These are phyloP conservation scores for Chaetodon auriga DNA, from an alignment of 2,113 vertebrate genomes.

Conservation along the genomic window DNA sequence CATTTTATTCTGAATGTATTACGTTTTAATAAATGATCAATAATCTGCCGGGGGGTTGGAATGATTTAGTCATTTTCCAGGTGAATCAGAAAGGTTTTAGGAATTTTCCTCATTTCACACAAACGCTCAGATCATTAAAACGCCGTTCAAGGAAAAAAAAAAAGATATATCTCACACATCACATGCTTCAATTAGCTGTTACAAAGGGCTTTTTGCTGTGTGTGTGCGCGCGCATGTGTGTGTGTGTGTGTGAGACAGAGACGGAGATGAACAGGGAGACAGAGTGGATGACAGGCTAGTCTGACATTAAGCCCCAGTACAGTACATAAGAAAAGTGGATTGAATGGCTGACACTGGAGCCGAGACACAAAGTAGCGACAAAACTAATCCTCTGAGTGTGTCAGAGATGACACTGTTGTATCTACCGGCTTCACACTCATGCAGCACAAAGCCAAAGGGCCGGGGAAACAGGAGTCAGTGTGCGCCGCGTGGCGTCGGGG, in stretches of 20 bases:
- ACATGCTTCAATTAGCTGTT: constrained; percentile 44
- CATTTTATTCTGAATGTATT: constrained; percentile 45
- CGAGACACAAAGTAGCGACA: constrained; percentile 78
- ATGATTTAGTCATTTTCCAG: constrained; percentile 33
- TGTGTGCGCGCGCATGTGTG: neutral
- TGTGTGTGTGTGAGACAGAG: constrained; percentile 28
- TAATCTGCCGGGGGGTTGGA: constrained; percentile 8
- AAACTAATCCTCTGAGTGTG: constrained; percentile 78
- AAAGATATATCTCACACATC: constrained; percentile 42
- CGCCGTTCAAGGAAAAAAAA: neutral
- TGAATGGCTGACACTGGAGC: constrained; percentile 75
- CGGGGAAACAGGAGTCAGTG: constrained; percentile 13
- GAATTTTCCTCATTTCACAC: constrained; percentile 31
- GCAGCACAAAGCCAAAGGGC: constrained; percentile 53
- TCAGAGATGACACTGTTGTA: constrained; percentile 65
- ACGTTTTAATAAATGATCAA: constrained; percentile 40
- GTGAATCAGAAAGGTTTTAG: constrained; percentile 35
- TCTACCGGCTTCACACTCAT: constrained; percentile 18
- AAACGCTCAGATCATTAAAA: constrained; percentile 30
- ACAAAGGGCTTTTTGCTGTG: constrained; percentile 9
- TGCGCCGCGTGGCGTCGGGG: neutral
- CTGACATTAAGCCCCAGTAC: constrained; percentile 75
- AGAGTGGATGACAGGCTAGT: constrained; percentile 76
- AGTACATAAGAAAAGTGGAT: constrained; percentile 77
- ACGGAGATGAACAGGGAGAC: constrained; percentile 63